Conservation (phyloP, 2,113 vertebrate genomes). For the Empidonax traillii region DNA sequence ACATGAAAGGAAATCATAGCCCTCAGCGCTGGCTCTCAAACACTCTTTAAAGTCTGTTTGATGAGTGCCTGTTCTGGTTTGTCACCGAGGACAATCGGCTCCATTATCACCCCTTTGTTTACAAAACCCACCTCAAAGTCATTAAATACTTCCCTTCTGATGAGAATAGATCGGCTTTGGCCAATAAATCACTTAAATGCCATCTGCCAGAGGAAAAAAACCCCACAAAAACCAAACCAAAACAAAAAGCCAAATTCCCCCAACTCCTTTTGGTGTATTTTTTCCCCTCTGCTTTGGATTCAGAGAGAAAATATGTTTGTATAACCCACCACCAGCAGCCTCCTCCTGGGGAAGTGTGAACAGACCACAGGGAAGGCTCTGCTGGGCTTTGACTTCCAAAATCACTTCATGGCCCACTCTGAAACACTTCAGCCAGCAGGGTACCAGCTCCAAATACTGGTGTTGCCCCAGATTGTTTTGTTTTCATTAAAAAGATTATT, state of each 20-base stretch:
- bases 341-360: conserved; percentile 5
- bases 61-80: conserved; percentile 12
- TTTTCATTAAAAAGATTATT: conserved; percentile 50
- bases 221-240: not conserved
- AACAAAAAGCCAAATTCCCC: not conserved
- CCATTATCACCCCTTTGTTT: conserved; percentile 10
- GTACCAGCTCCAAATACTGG: not conserved
- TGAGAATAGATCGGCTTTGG: conserved; percentile 13
- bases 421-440: conserved; percentile 8
- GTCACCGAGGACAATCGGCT: not conserved
- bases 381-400: conserved; percentile 1
- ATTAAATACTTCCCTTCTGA: conserved; percentile 51
- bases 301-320: not conserved
- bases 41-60: not conserved
- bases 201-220: conserved; percentile 4
- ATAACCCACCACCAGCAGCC: not conserved
- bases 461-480: conserved; percentile 6
- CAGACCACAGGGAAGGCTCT: conserved; percentile 20
- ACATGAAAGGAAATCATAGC: conserved; percentile 52
- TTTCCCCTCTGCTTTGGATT: not conserved
- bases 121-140: conserved; percentile 17
- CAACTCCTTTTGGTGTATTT: not conserved
- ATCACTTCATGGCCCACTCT: not conserved
- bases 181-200: conserved; percentile 43
- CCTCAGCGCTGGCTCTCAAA: conserved; percentile 45